Evolutionary conservation across 1,140 invertebrate genomes (phyloP).

Genomic region (Temnothorax nylanderi): DNA sequence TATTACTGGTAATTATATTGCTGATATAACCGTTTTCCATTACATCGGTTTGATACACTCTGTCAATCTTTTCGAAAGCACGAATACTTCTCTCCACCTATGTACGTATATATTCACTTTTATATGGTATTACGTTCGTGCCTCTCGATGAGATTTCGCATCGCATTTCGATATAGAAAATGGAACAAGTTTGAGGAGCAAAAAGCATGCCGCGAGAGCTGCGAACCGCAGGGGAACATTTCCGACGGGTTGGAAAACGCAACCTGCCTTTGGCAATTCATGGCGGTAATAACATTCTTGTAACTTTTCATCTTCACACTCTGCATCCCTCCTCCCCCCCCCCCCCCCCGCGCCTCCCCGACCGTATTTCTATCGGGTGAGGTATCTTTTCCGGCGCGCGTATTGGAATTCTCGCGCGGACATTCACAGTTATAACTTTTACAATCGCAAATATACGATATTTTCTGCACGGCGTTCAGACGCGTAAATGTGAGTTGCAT

Average conservation of each 20-base stretch:
- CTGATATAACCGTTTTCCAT: not conserved
- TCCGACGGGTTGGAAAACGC: constrained; percentile 40
- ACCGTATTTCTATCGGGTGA: constrained; percentile 41
- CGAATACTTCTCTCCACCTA: not conserved
- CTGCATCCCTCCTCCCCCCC: constrained; percentile 1
- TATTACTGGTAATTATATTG: not conserved
- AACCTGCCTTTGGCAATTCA: constrained; percentile 68
- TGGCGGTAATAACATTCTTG: constrained; percentile 63
- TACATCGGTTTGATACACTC: not conserved
- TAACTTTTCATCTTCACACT: constrained; percentile 64
- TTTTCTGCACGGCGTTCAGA: not conserved
- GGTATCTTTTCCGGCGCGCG: constrained; percentile 50
- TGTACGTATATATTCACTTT: not conserved
- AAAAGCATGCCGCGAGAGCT: constrained; percentile 36
- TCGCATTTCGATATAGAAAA: constrained; percentile 35
- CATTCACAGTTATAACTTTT: constrained; percentile 51
- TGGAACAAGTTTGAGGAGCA: constrained; percentile 38
- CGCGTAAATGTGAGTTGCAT: constrained; percentile 21
- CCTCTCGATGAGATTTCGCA: constrained; percentile 41
- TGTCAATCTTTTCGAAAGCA: constrained; percentile 28
- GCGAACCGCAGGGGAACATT: constrained; percentile 50
- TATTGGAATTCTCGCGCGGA: constrained; percentile 43
- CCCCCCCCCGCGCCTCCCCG: not conserved
- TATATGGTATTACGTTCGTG: constrained; percentile 33
- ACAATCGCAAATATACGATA: constrained; percentile 38